A percentile compares a stretch with the other conserved stretches of the same genome.
phyloP scores from a whole-genome alignment of 1,140 invertebrate species.

The Sinonovacula constricta region DNA sequence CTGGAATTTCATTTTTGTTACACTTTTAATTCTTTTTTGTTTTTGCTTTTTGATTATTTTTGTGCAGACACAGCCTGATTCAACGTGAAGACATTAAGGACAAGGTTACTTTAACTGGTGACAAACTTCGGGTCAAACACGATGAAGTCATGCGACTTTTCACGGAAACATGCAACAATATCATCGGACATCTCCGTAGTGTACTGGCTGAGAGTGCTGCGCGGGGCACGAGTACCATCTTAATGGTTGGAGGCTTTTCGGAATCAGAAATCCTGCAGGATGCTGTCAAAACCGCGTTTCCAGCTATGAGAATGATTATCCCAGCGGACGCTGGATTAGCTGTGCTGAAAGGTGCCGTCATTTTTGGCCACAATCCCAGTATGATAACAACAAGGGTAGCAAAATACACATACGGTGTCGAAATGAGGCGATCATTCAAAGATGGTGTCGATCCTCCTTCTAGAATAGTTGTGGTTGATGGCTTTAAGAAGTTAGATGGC shows the following conservation, averaged over 20 bases:
- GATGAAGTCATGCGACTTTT: constrained; percentile 43
- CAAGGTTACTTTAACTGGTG: constrained; percentile 47
- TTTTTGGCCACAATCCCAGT: constrained; percentile 59
- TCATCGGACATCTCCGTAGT: constrained; percentile 48
- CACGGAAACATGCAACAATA: constrained; percentile 37
- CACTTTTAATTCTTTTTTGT: too few relatives aligned
- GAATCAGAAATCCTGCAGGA: constrained; percentile 56
- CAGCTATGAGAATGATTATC: constrained; percentile 45
- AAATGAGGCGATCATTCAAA: constrained; percentile 17
- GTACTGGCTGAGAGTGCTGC: constrained; percentile 25
- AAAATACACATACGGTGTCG: constrained; percentile 57
- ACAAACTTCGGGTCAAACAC: constrained; percentile 55
- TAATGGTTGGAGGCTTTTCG: constrained; percentile 62
- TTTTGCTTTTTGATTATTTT: not conserved
- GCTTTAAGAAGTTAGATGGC: constrained; percentile 42
- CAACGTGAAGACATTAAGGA: constrained; percentile 16
- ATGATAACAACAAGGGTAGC: constrained; percentile 52
- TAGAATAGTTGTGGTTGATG: constrained; percentile 30
- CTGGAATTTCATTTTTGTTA: too few relatives aligned
- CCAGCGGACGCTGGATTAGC: constrained; percentile 56
- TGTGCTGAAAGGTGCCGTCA: constrained; percentile 62
- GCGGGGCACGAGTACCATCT: constrained; percentile 15
- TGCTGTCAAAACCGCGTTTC: constrained; percentile 44
- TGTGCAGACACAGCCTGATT: constrained; percentile 20
- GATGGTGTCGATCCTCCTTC: constrained; percentile 22